Base-by-base conservation (phyloP, 2,113 vertebrate genomes). In the Meles meles region DNA sequence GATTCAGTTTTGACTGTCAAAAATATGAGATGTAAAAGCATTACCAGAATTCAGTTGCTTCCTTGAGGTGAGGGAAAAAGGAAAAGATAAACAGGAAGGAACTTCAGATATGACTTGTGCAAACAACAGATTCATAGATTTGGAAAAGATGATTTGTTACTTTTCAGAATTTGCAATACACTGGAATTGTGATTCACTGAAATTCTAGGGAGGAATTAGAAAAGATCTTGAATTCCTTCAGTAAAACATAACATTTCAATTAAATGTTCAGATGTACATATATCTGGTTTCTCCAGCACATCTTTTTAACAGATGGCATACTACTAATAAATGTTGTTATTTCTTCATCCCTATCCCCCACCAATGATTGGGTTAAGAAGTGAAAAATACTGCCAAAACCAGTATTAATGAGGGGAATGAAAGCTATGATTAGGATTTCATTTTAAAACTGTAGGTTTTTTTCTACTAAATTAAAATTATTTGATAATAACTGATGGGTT, bases 271-370 rank as follows among this genome's bases (percentile, higher is more conserved):
- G 42, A 49, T 10, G 15, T 77, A 29, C 7, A 55, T 71, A 47
- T 82, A 52, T 74, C 59, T 72, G 29, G 42, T 59, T 87, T 91
- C 85, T 82, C 67, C 47, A 83, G n/a, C 31, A 23, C 25, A 44
- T 88, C 80, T 95, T 96, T 47, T 92, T 89, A 76, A 76, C 84
- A 88, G 69, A 79, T 67, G 34, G 69, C 20, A 79, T 47, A 59
- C 31, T 94, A 82, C 31, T 63, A 80, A 93, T 84, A 95, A 72
- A 39, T 94, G 74, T 71, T 52, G 80, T 72, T 52, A 21, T 88
- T 82, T 87, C 76, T 96, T 87, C 39, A 74, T n/a, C 27, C 17
- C 42, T 20, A 2, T 1, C 7, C n/a, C 14, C 57, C 15, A 69
- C 42, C 29, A 83, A 18, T 72, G 65, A 88, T 5, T 88, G 71